Evolutionary conservation across 2,888 invertebrate species (phyloP).

Genomic region (Digitonthophagus gazella): DNA sequence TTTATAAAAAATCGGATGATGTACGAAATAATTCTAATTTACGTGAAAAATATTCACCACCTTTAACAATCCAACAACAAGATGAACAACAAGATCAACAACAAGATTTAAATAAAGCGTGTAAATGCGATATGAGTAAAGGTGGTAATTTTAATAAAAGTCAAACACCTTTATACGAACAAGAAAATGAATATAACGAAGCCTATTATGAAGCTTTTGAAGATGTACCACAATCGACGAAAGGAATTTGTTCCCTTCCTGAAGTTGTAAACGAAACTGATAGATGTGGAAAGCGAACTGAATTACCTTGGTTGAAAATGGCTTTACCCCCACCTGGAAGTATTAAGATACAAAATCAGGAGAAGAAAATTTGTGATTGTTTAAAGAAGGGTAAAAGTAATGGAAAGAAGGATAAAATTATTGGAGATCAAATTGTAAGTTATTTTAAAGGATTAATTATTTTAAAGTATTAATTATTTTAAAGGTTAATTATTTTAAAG

Average conservation of each 20-base stretch:
- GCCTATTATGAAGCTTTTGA: neutral
- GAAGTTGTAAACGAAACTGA: slow-evolving; percentile 13
- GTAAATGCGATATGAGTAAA: neutral
- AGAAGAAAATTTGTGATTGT: slow-evolving; percentile 2
- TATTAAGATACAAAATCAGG: slow-evolving; percentile 5
- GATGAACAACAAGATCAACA: neutral
- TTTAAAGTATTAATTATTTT: too few relatives aligned
- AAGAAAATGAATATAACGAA: slow-evolving; percentile 2
- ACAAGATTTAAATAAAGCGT: neutral
- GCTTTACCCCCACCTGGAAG: slow-evolving; percentile 24
- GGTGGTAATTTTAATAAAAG: neutral
- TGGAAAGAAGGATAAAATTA: neutral
- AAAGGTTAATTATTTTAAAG: too few relatives aligned
- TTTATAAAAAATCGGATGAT: slow-evolving; percentile 7
- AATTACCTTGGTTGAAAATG: slow-evolving; percentile 26
- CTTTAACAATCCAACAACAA: neutral
- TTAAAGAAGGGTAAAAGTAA: neutral
- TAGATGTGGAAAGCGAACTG: slow-evolving; percentile 20
- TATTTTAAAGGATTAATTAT: too few relatives aligned
- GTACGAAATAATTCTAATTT: neutral
- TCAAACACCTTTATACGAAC: slow-evolving; percentile 10
- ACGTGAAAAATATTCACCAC: neutral
- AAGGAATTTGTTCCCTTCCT: slow-evolving; percentile 15
- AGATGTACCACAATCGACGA: neutral
- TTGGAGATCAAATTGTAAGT: too few relatives aligned